Evolutionary conservation across 23 tunicate genomes (phyloP).

Genomic region (Clavelina lepadiformis): DNA sequence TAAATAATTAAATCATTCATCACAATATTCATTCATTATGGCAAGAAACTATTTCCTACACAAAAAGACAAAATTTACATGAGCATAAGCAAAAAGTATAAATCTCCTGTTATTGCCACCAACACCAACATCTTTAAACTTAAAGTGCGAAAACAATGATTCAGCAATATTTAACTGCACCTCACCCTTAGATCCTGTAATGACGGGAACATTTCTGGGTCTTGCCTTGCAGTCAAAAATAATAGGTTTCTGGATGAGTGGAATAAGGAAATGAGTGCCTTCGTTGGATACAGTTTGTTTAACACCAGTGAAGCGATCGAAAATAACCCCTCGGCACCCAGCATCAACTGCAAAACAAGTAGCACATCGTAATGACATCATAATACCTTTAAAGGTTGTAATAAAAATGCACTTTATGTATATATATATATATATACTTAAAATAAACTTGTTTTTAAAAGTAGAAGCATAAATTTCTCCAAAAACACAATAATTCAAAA

Average conservation of each 20-base stretch:
- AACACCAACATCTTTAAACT: too few species aligned
- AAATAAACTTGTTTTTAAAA: neutral
- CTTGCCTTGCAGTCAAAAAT: slow-evolving; percentile 98
- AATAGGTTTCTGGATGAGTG: slow-evolving; percentile 90
- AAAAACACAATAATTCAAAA: neutral
- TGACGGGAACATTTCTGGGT: slow-evolving; percentile 93
- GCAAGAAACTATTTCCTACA: too few species aligned
- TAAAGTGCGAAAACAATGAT: too few species aligned
- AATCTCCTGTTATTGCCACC: neutral
- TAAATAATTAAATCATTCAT: too few species aligned
- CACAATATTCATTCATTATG: too few species aligned
- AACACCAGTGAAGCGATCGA: slow-evolving; percentile 91
- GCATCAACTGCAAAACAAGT: slow-evolving; percentile 81
- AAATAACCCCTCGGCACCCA: slow-evolving; percentile 96
- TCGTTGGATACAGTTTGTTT: slow-evolving; percentile 74
- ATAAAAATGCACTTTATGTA: neutral
- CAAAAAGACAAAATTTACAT: too few species aligned
- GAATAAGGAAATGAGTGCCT: slow-evolving; percentile 98
- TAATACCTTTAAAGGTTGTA: neutral
- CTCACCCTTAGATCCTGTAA: slow-evolving; percentile 95
- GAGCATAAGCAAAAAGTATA: too few species aligned
- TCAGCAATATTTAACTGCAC: too few species aligned
- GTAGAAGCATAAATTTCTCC: too few species aligned
- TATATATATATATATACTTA: neutral
- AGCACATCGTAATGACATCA: too few species aligned